phyloP scores from a whole-genome alignment of 64 coral and sea anemone species.

The Orbicella faveolata region DNA sequence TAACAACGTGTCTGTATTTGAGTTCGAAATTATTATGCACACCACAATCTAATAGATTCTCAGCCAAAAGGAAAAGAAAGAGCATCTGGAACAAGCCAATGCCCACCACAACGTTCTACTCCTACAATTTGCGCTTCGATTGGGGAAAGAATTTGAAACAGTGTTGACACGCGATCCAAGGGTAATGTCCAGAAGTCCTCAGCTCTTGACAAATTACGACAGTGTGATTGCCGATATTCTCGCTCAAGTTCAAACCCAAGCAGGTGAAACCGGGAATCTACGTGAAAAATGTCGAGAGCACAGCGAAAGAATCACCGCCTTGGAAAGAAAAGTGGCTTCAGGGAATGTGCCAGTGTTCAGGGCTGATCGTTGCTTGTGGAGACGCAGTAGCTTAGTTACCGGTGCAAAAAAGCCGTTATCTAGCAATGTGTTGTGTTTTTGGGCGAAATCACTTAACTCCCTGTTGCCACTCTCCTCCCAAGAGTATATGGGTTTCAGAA shows the following conservation, averaged over 20 bases:
- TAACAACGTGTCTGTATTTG: no score
- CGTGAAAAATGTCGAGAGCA: background rate
- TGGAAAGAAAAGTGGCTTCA: background rate
- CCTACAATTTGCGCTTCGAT: background rate
- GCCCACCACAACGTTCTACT: background rate
- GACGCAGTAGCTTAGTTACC: no score
- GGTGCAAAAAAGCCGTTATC: no score
- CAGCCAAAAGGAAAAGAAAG: slow-evolving; percentile 5
- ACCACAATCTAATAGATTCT: background rate
- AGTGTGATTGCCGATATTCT: background rate
- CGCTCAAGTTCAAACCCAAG: background rate
- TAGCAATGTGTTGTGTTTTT: no score
- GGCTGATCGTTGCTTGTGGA: no score
- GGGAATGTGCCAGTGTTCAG: background rate
- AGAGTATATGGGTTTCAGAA: no score
- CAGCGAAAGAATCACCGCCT: background rate
- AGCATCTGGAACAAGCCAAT: background rate
- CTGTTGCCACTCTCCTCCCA: no score
- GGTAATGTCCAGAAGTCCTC: slow-evolving; percentile 6
- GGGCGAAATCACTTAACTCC: no score
- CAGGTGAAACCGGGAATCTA: background rate
- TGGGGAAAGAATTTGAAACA: background rate
- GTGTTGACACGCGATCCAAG: background rate
- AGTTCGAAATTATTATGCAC: background rate
- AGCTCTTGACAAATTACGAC: slow-evolving; percentile 4